phyloP scores from a whole-genome alignment of 2,888 invertebrate species.

The Nebria salina region DNA sequence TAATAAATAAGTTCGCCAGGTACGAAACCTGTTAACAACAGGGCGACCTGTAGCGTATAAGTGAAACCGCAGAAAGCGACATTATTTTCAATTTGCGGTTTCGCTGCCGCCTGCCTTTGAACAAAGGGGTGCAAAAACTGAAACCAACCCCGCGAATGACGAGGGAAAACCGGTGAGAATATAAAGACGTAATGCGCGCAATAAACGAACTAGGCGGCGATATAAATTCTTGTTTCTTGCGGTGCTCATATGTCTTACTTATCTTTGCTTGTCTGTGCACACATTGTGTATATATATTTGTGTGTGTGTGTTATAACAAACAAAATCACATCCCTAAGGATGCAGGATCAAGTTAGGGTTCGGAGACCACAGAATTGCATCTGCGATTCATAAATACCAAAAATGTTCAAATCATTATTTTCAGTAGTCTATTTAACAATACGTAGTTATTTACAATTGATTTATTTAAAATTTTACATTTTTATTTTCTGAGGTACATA shows the following conservation, averaged over 20 bases:
- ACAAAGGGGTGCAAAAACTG: neutral
- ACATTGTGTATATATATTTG: neutral
- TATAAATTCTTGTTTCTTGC: conserved; percentile 39
- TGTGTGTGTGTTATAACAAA: neutral
- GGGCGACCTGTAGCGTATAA: conserved; percentile 24
- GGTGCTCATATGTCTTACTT: conserved; percentile 19
- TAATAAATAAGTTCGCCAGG: conserved; percentile 14
- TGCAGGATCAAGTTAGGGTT: neutral
- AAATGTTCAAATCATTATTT: neutral
- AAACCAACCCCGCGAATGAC: neutral
- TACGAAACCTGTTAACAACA: conserved; percentile 18
- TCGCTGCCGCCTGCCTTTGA: conserved; percentile 3
- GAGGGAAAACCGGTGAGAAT: neutral
- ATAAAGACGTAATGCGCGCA: conserved; percentile 15
- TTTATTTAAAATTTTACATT: too few relatives aligned
- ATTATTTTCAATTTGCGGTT: conserved; percentile 41
- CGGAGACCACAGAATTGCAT: conserved; percentile 5
- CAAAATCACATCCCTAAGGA: conserved; percentile 17
- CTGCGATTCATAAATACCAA: neutral
- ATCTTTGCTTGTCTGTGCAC: neutral
- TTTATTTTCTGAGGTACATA: too few relatives aligned
- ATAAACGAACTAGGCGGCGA: conserved; percentile 28
- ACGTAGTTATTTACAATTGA: too few relatives aligned
- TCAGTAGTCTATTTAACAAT: too few relatives aligned
- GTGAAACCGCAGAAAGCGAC: conserved; percentile 41